Evolutionary conservation across 1,140 invertebrate genomes (phyloP).

Genomic region (Dendrolimus kikuchii): DNA sequence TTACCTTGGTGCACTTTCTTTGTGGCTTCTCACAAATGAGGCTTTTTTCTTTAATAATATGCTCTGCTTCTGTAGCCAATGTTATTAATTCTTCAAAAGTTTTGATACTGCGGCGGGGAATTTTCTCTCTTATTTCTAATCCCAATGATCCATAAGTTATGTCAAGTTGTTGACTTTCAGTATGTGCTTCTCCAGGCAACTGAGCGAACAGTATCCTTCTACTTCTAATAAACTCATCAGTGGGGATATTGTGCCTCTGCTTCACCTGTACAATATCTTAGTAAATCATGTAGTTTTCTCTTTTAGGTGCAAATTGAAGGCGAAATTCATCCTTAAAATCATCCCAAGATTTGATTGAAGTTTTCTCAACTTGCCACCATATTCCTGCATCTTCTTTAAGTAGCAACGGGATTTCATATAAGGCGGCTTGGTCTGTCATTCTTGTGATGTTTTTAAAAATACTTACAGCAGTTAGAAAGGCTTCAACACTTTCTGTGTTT

Average conservation of each 20-base stretch:
- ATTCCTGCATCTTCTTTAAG: no score
- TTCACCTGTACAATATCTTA: neutral
- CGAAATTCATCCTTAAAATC: no score
- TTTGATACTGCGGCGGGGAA: neutral
- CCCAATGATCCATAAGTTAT: slow-evolving; percentile 3
- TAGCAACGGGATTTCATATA: no score
- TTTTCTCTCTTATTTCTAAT: neutral
- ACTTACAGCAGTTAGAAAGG: no score
- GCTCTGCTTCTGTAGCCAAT: neutral
- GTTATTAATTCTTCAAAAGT: slow-evolving; percentile 4
- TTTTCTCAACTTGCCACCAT: no score
- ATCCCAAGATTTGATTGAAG: no score
- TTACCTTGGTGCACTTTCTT: neutral
- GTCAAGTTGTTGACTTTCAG: slow-evolving; percentile 1
- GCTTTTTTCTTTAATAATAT: neutral
- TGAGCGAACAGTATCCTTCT: slow-evolving; percentile 1
- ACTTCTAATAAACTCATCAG: neutral
- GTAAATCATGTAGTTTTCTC: neutral
- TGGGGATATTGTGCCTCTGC: neutral
- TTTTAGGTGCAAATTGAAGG: neutral
- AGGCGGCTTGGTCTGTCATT: no score
- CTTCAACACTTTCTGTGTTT: no score
- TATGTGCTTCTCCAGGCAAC: neutral
- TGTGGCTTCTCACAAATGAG: neutral
- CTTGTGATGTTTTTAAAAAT: no score